phyloP scores from a whole-genome alignment of 2,888 invertebrate genomes.

The Oegoconia quadripuncta region DNA sequence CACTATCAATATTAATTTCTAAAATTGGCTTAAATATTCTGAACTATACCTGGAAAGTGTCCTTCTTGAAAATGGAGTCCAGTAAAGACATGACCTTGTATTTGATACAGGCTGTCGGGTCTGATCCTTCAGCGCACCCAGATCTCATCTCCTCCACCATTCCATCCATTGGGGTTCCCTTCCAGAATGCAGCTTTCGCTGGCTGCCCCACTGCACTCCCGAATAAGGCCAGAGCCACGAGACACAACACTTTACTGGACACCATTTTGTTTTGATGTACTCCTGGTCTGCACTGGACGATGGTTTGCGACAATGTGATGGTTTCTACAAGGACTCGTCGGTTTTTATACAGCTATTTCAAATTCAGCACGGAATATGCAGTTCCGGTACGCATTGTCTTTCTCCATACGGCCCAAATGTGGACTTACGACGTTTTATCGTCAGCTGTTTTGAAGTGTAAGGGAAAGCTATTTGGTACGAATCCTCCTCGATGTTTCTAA shows the following conservation, averaged over 20 bases:
- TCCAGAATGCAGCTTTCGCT: slow-evolving; percentile 83
- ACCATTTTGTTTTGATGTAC: slow-evolving; percentile 60
- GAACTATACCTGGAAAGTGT: slow-evolving; percentile 84
- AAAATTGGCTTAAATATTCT: neutral
- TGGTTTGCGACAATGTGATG: slow-evolving; percentile 68
- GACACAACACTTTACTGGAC: slow-evolving; percentile 69
- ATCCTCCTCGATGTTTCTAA: slow-evolving; percentile 46
- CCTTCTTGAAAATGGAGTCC: slow-evolving; percentile 88
- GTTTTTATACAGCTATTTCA: slow-evolving; percentile 80
- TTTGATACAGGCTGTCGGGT: slow-evolving; percentile 90
- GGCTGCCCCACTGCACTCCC: slow-evolving; percentile 81
- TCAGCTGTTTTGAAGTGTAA: slow-evolving; percentile 52
- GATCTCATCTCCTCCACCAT: slow-evolving; percentile 87
- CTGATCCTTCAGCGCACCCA: slow-evolving; percentile 86
- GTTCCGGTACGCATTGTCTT: slow-evolving; percentile 74
- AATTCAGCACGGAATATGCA: slow-evolving; percentile 67
- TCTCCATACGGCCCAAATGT: slow-evolving; percentile 48
- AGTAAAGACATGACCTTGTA: slow-evolving; percentile 89
- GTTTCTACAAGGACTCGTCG: slow-evolving; percentile 65
- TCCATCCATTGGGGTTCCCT: slow-evolving; percentile 84
- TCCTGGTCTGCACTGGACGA: slow-evolving; percentile 64
- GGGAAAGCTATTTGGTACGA: slow-evolving; percentile 77
- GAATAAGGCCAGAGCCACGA: slow-evolving; percentile 74
- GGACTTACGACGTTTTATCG: slow-evolving; percentile 60
- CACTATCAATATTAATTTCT: neutral